Base-by-base conservation (phyloP, 1,140 invertebrate genomes). In the Cataglyphis hispanica region DNA sequence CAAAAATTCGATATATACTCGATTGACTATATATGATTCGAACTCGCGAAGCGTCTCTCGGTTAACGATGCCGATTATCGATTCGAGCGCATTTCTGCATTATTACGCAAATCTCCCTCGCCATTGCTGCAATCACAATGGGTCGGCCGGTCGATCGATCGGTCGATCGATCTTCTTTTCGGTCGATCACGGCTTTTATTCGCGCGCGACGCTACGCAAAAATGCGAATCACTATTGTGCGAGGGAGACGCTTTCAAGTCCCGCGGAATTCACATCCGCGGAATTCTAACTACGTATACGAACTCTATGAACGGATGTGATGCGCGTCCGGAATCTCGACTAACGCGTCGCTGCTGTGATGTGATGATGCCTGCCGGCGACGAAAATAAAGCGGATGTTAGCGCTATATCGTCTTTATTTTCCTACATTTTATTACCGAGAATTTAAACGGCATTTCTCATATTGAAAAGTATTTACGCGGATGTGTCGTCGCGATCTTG, bases 161-260 rank as follows among this genome's bases (percentile, higher is more conserved):
- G 27, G 13, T 84, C 22, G 7, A 0, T 46, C 46, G 22, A 4
- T 66, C 46, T 46, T 22, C 64, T 58, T 27, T 50, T 43, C 61
- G 53, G 27, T 61, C 53, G 19, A 60, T 37, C 67, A 27, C 78
- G 16, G 64, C 67, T 61, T 83, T 83, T 61, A 74, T 83, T 60
- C 78, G 53, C 67, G 78, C 43, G 27, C 66, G 66, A 34, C 66
- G 25, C 56, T 50, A 81, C 50, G 11, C 66, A 60, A 72, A 81
- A 81, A 72, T 69, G 77, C 64, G 31, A n/a, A 64, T 78, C 10
- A 37, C n/a, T 56, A 74, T 37, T 58, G 31, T n/a, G 27, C 43
- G 66, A 13, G 13, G 2, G 13, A 60, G 69, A 53, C 37, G 75
- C 87, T 89, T 88, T 76, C 58, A 84, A 89, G 64, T 89, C 88